Base-by-base conservation (phyloP, 1,140 invertebrate species). In the Drosophila virilis region DNA sequence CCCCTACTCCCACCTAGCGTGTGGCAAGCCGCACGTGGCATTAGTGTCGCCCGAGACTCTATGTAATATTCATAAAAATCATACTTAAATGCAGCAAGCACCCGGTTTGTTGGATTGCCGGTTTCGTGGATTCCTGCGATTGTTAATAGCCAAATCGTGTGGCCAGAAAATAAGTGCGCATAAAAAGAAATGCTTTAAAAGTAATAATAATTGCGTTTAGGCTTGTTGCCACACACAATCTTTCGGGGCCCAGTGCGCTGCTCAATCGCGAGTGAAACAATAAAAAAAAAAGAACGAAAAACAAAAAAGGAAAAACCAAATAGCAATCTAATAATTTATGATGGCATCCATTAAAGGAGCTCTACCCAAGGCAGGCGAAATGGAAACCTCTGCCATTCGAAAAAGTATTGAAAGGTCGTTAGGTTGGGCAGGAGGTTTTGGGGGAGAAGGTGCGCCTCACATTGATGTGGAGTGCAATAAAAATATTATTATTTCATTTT, bases 311-410 rank as follows among this genome's bases (percentile, higher is more conserved):
- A 38, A 40, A 91, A 91, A 85, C 66, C 79, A 85, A 89, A 91
- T 90, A 80, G 89, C 89, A 69, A 89, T 89, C 79, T 91, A 89
- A 91, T 91, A 91, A 91, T 91, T 91, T 91, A 91, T 91, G 89
- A 80, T 82, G 84, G 78, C 89, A 85, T 90, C 89, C 89, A 91
- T 91, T 91, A 91, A 85, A 90, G 57, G 51, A 69, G 57, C 66
- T 46, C n/a, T 46, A n/a, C 28, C 48, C 32, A 71, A 59, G 61
- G 70, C 66, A 66, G 74, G 80, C 64, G 45, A 64, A 66, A 46
- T 45, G 28, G 43, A 64, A 74, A 68, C 73, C 89, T 88, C 77
- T 74, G 66, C 83, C 84, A 88, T 86, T 83, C 62, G 45, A 79
- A 88, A 76, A 86, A 70, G 83, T 89, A 88, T 88, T 89, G 78